phyloP scores from a whole-genome alignment of 1,140 invertebrate species.

The Gyrodactylus bullatarudis region DNA sequence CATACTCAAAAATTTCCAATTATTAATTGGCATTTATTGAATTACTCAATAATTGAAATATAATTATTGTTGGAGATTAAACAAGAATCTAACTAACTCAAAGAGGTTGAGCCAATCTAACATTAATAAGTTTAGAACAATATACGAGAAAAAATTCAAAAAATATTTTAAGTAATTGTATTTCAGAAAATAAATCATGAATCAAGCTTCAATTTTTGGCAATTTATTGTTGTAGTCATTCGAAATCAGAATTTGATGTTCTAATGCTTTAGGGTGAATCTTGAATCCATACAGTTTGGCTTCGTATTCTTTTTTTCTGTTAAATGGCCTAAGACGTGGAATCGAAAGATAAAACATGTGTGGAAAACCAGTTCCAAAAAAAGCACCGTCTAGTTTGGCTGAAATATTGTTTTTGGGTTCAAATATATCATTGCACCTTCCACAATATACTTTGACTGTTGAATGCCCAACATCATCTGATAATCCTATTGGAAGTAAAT shows the following conservation, averaged over 20 bases:
- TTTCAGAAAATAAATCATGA: too few relatives aligned
- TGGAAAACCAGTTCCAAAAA: constrained; percentile 83
- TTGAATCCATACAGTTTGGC: constrained; percentile 61
- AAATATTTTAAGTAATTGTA: too few relatives aligned
- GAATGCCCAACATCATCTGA: neutral
- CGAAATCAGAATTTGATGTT: neutral
- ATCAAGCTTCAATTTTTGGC: too few relatives aligned
- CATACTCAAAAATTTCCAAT: too few relatives aligned
- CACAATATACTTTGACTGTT: constrained; percentile 87
- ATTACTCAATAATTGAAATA: too few relatives aligned
- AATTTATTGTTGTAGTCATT: too few relatives aligned
- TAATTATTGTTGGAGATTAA: too few relatives aligned
- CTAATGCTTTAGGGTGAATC: constrained; percentile 37
- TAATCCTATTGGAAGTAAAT: neutral
- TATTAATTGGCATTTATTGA: too few relatives aligned
- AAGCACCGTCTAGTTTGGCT: constrained; percentile 79
- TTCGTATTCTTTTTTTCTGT: constrained; percentile 28
- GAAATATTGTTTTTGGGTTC: constrained; percentile 74
- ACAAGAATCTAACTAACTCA: too few relatives aligned
- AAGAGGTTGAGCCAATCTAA: too few relatives aligned
- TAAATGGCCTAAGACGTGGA: constrained; percentile 72
- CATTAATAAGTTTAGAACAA: too few relatives aligned
- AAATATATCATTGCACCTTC: constrained; percentile 87
- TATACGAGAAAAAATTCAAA: too few relatives aligned
- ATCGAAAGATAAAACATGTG: constrained; percentile 97